Conservation (phyloP, 2,113 vertebrate genomes). For the Megaceryle maxima region DNA sequence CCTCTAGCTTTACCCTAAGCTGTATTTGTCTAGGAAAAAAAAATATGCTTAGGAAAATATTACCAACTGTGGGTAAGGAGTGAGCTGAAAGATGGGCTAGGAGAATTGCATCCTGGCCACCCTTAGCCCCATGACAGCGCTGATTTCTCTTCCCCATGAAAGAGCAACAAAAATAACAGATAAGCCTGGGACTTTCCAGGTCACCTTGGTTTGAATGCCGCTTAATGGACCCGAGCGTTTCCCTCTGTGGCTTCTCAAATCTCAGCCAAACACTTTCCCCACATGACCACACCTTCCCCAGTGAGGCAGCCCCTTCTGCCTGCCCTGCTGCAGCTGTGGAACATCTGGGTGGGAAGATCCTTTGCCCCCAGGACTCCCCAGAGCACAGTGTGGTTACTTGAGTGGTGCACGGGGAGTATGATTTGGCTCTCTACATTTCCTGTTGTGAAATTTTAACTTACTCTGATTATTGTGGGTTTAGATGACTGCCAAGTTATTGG, state of each 20-base stretch:
- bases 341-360: slow-evolving; percentile 44
- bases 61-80: neutral
- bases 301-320: neutral
- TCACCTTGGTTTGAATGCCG: neutral
- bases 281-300: neutral
- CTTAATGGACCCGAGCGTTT: neutral
- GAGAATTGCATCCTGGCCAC: neutral
- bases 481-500: slow-evolving; percentile 33
- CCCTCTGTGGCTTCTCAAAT: neutral
- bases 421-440: slow-evolving; percentile 37
- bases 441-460: slow-evolving; percentile 50
- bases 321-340: slow-evolving; percentile 35
- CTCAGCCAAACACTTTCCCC: neutral
- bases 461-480: slow-evolving; percentile 38
- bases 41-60: neutral
- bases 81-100: neutral
- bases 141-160: neutral
- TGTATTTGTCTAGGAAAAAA: neutral
- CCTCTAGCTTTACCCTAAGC: neutral
- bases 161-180: neutral
- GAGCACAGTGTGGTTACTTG: neutral
- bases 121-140: neutral
- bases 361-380: slow-evolving; percentile 19
- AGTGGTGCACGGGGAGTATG: neutral
- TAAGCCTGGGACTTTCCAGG: neutral